These are phyloP conservation scores for Aurelia sp. DNA, from an alignment of 30 jellyfish, hydroid and myxozoan genomes.

Conservation along the genomic window DNA sequence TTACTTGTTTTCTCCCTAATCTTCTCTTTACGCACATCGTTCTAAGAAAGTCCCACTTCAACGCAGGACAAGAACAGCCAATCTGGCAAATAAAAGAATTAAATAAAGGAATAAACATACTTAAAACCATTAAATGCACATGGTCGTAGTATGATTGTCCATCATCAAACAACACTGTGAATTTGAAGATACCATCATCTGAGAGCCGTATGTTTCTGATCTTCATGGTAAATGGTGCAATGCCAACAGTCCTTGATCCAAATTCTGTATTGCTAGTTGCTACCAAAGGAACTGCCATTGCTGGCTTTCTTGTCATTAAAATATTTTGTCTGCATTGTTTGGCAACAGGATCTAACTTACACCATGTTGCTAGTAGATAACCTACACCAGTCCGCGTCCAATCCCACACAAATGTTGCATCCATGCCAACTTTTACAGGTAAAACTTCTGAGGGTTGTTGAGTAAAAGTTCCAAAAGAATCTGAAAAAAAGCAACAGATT, in stretches of 20 bases:
- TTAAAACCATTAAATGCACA: constrained; percentile 55
- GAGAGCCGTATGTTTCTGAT: constrained; percentile 50
- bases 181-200: constrained; percentile 57
- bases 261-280: constrained; percentile 21
- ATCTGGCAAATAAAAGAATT: not conserved
- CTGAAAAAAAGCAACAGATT: constrained; percentile 14
- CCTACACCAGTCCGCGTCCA: constrained; percentile 34
- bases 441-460: constrained; percentile 32
- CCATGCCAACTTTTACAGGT: constrained; percentile 46
- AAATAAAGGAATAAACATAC: constrained; percentile 15
- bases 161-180: constrained; percentile 19
- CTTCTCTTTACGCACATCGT: no score
- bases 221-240: constrained; percentile 41
- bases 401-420: constrained; percentile 68
- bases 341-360: constrained; percentile 35
- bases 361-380: constrained; percentile 36
- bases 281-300: constrained; percentile 25
- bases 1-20: no score
- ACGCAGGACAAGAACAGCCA: not conserved
- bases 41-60: no score
- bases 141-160: constrained; percentile 42
- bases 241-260: constrained; percentile 48
- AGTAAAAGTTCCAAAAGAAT: constrained; percentile 46
- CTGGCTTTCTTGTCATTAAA: constrained; percentile 34
- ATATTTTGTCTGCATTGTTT: constrained; percentile 37